Evolutionary conservation across 2,113 vertebrate species (phyloP).

Genomic region (Ochotona princeps): DNA sequence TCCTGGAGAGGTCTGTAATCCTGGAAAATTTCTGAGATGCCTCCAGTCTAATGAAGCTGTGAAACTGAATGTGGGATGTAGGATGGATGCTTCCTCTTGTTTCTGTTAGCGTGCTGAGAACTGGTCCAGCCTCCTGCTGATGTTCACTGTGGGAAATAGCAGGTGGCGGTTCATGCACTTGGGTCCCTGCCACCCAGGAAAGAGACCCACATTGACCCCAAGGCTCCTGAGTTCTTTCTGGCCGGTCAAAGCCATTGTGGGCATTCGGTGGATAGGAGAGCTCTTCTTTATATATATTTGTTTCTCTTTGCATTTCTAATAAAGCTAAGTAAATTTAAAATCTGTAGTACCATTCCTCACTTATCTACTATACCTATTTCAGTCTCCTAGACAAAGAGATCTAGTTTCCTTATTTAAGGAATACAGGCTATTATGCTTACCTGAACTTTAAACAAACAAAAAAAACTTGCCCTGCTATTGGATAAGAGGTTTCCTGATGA

Average conservation of each 20-base stretch:
- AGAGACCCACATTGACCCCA: too few relatives aligned
- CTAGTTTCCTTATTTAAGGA: not conserved
- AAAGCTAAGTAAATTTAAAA: too few relatives aligned
- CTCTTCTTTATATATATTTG: too few relatives aligned
- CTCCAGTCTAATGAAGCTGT: not conserved
- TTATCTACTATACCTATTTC: too few relatives aligned
- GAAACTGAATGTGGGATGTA: not conserved
- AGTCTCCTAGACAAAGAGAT: not conserved
- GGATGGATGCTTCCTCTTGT: not conserved
- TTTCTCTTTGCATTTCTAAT: too few relatives aligned
- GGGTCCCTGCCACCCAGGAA: too few relatives aligned
- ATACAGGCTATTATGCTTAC: not conserved
- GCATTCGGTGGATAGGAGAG: too few relatives aligned
- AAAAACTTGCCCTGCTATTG: not conserved
- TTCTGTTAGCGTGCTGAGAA: not conserved
- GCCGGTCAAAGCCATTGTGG: too few relatives aligned
- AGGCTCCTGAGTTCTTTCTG: too few relatives aligned
- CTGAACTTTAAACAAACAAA: not conserved
- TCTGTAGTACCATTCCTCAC: too few relatives aligned
- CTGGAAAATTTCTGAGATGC: not conserved
- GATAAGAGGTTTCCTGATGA: not conserved
- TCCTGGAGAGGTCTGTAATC: not conserved
- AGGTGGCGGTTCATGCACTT: too few relatives aligned
- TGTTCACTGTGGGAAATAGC: too few relatives aligned
- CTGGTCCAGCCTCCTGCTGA: not conserved